A percentile compares a stretch with the other conserved stretches of the same genome.
phyloP scores from a whole-genome alignment of 64 coral and sea anemone genomes.

The Stylophora pistillata region DNA sequence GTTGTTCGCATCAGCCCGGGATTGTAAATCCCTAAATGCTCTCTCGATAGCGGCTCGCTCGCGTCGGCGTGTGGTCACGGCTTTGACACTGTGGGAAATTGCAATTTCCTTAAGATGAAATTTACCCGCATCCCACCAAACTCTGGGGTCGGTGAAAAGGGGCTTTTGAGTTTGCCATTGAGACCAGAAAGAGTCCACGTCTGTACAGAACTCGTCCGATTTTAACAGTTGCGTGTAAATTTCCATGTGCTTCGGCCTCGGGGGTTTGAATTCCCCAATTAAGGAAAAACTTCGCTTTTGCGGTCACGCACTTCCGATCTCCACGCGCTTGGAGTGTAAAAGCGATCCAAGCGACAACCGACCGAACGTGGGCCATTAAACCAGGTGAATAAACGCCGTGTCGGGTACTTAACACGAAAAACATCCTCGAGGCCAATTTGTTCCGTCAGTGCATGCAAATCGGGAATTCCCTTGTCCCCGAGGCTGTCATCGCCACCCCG shows the following conservation, averaged over 20 bases:
- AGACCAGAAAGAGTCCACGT: not conserved
- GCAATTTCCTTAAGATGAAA: slow-evolving; percentile 7
- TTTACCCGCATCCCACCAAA: slow-evolving; percentile 29
- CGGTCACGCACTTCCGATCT: not conserved
- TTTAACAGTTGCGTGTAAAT: not conserved
- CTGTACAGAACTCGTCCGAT: not conserved
- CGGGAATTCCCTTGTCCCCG: not conserved
- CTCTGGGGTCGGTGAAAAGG: not conserved
- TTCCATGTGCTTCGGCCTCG: not conserved
- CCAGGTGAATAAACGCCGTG: slow-evolving; percentile 24
- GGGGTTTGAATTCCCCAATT: not conserved
- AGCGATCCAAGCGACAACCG: slow-evolving; percentile 17
- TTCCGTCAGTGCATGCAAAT: not conserved
- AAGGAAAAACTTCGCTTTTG: not conserved
- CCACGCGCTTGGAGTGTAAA: not conserved
- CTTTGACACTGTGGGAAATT: not conserved
- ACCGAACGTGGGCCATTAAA: slow-evolving; percentile 13
- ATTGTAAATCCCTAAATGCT: not conserved
- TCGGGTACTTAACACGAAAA: not conserved
- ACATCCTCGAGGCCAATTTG: not conserved
- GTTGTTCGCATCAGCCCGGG: not conserved
- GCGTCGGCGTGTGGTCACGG: not conserved
- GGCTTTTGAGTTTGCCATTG: not conserved
- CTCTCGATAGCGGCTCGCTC: not conserved
- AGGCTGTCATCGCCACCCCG: slow-evolving; percentile 10